phyloP scores from a whole-genome alignment of 2,113 vertebrate genomes.

The Nesogale talazaci region DNA sequence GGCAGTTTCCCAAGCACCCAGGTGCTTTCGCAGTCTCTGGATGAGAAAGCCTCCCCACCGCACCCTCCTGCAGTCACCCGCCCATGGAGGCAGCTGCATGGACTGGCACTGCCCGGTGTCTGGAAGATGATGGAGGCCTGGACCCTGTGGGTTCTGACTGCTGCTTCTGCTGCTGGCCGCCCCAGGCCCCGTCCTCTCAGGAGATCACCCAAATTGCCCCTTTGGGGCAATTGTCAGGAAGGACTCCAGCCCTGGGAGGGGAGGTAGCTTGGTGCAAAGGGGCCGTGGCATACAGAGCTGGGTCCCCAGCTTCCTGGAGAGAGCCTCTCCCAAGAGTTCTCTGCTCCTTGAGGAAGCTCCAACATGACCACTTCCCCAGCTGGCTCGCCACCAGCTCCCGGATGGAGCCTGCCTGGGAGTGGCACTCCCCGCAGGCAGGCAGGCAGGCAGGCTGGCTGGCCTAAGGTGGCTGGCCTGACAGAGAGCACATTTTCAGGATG shows the following conservation, averaged over 20 bases:
- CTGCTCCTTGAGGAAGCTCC: neutral
- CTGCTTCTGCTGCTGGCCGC: neutral
- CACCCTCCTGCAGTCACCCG: neutral
- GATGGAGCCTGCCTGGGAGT: neutral
- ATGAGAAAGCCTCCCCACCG: neutral
- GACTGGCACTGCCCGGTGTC: neutral
- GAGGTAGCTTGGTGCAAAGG: neutral
- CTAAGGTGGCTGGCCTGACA: slow-evolving; percentile 37
- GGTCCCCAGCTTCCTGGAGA: neutral
- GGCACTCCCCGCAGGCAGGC: neutral
- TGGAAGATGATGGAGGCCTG: slow-evolving; percentile 44
- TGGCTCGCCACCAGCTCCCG: neutral
- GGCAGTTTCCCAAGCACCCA: slow-evolving; percentile 58
- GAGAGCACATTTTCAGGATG: slow-evolving; percentile 76
- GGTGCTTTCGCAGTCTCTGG: slow-evolving; percentile 19
- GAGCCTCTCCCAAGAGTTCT: neutral
- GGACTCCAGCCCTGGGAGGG: neutral
- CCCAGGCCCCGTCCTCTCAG: neutral
- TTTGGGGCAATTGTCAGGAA: neutral
- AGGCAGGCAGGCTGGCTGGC: neutral
- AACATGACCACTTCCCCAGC: neutral
- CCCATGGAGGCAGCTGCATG: slow-evolving; percentile 36
- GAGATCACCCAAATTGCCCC: neutral
- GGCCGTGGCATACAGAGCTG: neutral
- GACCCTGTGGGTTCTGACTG: neutral